Conservation (phyloP, 2,113 vertebrate genomes). For the Dryoscopus gambensis region DNA sequence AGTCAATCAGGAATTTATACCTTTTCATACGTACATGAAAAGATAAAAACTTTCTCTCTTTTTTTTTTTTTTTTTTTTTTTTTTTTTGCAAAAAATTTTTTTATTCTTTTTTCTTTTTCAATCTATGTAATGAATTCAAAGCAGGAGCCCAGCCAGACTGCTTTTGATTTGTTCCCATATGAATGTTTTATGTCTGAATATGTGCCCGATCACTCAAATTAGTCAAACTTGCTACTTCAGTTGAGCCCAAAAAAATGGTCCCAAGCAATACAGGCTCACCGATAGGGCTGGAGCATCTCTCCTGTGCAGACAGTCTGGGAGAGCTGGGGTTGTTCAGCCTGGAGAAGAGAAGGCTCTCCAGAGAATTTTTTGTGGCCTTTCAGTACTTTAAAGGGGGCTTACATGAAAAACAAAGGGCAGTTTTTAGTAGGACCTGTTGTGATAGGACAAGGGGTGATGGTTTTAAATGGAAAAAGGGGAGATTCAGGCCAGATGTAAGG, state of each 20-base stretch:
- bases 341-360: background rate
- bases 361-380: background rate
- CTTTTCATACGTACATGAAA: background rate
- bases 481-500: background rate
- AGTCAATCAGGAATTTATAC: constrained; percentile 1
- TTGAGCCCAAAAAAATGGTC: background rate
- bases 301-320: background rate
- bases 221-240: background rate
- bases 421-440: background rate
- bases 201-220: background rate
- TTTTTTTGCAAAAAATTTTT: background rate
- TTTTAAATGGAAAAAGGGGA: background rate
- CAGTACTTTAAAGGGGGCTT: background rate
- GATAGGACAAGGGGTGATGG: background rate
- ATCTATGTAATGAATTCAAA: background rate
- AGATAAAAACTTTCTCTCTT: background rate
- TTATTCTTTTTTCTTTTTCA: background rate
- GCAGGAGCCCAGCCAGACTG: background rate
- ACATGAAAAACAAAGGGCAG: background rate
- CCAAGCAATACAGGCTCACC: background rate
- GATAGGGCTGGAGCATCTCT: background rate
- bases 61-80: background rate
- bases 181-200: constrained; percentile 5
- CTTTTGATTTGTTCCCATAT: constrained; percentile 20
- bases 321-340: background rate